phyloP scores from a whole-genome alignment of 1,140 invertebrate species.

The Zaprionus kolodkinae region DNA sequence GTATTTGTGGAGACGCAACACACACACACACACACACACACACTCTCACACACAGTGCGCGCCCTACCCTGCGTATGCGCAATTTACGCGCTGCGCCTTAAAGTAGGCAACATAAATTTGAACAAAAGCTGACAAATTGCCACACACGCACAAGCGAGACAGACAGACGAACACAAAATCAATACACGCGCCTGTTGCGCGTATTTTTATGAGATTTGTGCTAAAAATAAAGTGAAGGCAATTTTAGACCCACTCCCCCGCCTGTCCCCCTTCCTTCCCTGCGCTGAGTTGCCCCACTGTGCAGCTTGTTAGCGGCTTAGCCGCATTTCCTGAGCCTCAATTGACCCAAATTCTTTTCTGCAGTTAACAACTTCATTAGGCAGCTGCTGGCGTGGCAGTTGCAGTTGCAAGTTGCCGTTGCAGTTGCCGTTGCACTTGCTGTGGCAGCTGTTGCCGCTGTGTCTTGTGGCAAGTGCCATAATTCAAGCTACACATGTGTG shows the following conservation, averaged over 20 bases:
- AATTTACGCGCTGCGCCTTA: constrained; percentile 46
- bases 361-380: constrained; percentile 65
- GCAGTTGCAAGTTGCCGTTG: constrained; percentile 14
- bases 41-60: constrained; percentile 8
- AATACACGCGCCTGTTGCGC: constrained; percentile 47
- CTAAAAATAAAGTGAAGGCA: constrained; percentile 37
- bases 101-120: constrained; percentile 53
- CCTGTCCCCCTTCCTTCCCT: not conserved
- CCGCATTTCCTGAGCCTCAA: not conserved
- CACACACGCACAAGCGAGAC: constrained; percentile 16
- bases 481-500: constrained; percentile 52
- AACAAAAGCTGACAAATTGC: constrained; percentile 54
- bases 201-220: constrained; percentile 48
- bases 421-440: constrained; percentile 19
- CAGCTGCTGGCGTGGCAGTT: constrained; percentile 34
- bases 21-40: constrained; percentile 7
- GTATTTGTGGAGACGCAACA: constrained; percentile 41
- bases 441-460: constrained; percentile 12
- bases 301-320: constrained; percentile 30
- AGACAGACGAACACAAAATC: constrained; percentile 35
- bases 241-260: not conserved
- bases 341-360: constrained; percentile 59
- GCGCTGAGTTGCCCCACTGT: not conserved
- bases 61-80: constrained; percentile 20
- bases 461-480: constrained; percentile 54